Evolutionary conservation across 2,888 invertebrate species (phyloP).

Genomic region (Spialia ferax): DNA sequence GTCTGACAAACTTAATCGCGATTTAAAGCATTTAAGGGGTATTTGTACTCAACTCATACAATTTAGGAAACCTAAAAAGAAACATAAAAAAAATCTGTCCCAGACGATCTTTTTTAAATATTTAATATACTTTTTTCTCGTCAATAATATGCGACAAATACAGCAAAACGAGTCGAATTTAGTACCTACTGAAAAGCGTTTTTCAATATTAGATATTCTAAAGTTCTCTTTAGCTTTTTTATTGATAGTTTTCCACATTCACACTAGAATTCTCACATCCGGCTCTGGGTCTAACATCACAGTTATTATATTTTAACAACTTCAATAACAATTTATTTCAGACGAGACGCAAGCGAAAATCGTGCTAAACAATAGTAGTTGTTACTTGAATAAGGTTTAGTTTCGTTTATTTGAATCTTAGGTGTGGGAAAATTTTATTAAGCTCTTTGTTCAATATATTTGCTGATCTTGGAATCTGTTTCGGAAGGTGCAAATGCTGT

Average conservation of each 20-base stretch:
- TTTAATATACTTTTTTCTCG: no score
- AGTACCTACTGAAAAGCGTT: no score
- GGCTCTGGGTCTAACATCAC: conserved; percentile 43
- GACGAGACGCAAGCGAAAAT: conserved; percentile 48
- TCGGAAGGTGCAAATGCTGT: not conserved
- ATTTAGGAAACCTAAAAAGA: no score
- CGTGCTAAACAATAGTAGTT: conserved; percentile 44
- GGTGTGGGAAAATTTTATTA: conserved; percentile 19
- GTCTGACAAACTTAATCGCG: no score
- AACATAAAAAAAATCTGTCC: no score
- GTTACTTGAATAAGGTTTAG: conserved; percentile 42
- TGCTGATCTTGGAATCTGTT: not conserved
- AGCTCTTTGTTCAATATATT: not conserved
- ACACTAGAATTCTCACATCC: not conserved
- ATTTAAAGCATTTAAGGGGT: no score
- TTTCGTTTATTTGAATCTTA: conserved; percentile 32
- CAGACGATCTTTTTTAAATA: no score
- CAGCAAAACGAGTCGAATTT: no score
- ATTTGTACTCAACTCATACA: no score
- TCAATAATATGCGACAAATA: no score
- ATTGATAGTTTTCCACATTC: not conserved
- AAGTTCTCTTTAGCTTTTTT: no score
- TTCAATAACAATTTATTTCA: conserved; percentile 55
- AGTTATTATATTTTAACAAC: conserved; percentile 66
- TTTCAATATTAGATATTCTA: no score